Evolutionary conservation across 2,888 invertebrate species (phyloP).

Genomic region (Agrotis segetum): DNA sequence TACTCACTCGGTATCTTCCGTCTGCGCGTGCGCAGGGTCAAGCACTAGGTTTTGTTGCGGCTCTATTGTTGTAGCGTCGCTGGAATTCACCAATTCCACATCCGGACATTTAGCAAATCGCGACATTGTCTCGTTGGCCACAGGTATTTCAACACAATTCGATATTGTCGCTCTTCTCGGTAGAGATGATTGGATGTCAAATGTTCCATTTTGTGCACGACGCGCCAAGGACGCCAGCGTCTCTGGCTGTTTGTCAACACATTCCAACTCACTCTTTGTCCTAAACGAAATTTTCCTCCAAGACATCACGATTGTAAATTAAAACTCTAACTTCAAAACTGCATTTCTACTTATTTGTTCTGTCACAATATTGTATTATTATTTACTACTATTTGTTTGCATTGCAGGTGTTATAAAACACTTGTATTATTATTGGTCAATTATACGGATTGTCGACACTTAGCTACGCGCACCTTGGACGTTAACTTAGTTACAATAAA

Average conservation of each 20-base stretch:
- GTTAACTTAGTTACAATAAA: slow-evolving; percentile 24
- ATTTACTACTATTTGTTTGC: slow-evolving; percentile 35
- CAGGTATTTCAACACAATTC: slow-evolving; percentile 63
- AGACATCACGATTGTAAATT: slow-evolving; percentile 65
- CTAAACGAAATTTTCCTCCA: slow-evolving; percentile 69
- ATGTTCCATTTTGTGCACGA: slow-evolving; percentile 56
- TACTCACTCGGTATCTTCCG: slow-evolving; percentile 68
- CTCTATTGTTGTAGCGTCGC: slow-evolving; percentile 60
- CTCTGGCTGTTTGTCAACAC: slow-evolving; percentile 50
- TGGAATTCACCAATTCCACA: slow-evolving; percentile 53
- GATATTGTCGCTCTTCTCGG: slow-evolving; percentile 52
- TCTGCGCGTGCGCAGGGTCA: slow-evolving; percentile 62
- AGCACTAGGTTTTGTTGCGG: slow-evolving; percentile 52
- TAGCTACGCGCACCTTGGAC: slow-evolving; percentile 16
- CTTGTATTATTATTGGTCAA: slow-evolving; percentile 33
- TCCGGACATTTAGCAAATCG: slow-evolving; percentile 66
- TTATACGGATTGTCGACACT: slow-evolving; percentile 14
- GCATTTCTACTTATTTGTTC: slow-evolving; percentile 8
- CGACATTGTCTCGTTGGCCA: slow-evolving; percentile 55
- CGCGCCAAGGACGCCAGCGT: slow-evolving; percentile 33
- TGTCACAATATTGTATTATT: slow-evolving; percentile 15
- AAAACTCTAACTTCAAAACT: slow-evolving; percentile 16
- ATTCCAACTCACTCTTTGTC: slow-evolving; percentile 63
- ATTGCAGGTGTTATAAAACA: slow-evolving; percentile 20
- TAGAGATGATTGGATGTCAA: slow-evolving; percentile 23